These are phyloP conservation scores for Riparia riparia DNA, from an alignment of 2,113 vertebrate species.

Conservation along the genomic window DNA sequence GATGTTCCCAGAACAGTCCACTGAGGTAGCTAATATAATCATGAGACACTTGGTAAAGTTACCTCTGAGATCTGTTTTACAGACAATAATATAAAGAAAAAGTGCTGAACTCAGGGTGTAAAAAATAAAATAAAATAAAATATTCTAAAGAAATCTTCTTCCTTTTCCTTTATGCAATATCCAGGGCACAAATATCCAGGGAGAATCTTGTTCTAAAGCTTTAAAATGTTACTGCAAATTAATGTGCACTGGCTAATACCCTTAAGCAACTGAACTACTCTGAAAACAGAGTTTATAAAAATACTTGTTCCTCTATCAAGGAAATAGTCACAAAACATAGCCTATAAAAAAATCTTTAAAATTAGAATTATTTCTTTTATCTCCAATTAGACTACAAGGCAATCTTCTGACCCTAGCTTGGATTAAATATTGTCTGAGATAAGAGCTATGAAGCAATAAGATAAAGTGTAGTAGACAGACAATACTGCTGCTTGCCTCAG, in stretches of 20 bases:
- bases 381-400: not conserved
- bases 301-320: not conserved
- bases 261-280: not conserved
- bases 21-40: constrained; percentile 63
- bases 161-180: not conserved
- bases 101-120: not conserved
- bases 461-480: not conserved
- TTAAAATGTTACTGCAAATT: constrained; percentile 14
- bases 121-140: not conserved
- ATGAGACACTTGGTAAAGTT: constrained; percentile 53
- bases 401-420: not conserved
- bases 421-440: not conserved
- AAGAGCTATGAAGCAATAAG: not conserved
- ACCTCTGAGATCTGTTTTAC: constrained; percentile 40
- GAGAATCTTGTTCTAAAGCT: constrained; percentile 8
- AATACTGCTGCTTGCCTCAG: not conserved
- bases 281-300: constrained; percentile 15
- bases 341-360: not conserved
- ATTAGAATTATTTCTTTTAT: not conserved
- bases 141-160: not conserved
- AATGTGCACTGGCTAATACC: not conserved
- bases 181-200: not conserved
- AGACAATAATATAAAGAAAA: not conserved
- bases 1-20: constrained; percentile 55
- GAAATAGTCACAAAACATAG: not conserved